Evolutionary conservation across 2,113 vertebrate genomes (phyloP), one percentile per base, ranked within the genome.

Genomic region (Lates calcarifer): DNA sequence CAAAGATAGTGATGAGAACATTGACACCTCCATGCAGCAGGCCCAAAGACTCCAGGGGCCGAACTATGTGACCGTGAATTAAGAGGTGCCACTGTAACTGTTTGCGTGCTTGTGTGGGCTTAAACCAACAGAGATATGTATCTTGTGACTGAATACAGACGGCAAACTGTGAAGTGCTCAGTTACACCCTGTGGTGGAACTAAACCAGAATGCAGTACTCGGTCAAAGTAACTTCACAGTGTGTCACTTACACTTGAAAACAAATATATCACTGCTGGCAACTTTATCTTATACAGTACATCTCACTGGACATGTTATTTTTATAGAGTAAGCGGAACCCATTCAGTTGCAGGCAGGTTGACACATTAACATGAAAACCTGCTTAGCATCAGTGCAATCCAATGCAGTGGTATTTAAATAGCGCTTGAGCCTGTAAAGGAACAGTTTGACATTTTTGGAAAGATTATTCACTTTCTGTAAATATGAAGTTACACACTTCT

Each of bases 111-210:
- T 53, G 35, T 74, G 76, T 60, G 51, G n/a, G 60, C 18, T 75
- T 49, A 10, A 29, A 33, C 65, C 53, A 67, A 72, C 35, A 51
- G 56, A 83, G 85, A 91, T 91, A 51, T 31, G 31, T 26, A 89
- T 91, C 89, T 77, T 61, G 74, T 77, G 66, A 90, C 75, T 87
- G 65, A 66, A 26, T 67, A 84, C 29, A 67, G 78, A 81, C 31
- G 0, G 31, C 80, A 88, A 92, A 81, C 90, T 84, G 89, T 89
- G 77, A 91, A 88, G 55, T 63, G 64, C 60, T 70, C 57, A 82
- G 76, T 87, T 81, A 91, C 87, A 92, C 86, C 77, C 80, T 77
- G 79, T 45, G 53, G 60, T 82, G 57, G 3, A 0, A 51, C 67
- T 35, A 74, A 85, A 82, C 64, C 64, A 85, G 49, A 88, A 69